A percentile compares a stretch with the other conserved stretches of the same genome.
Conservation (phyloP, 2,888 invertebrate species). For the Pandemis cinnamomeana region DNA sequence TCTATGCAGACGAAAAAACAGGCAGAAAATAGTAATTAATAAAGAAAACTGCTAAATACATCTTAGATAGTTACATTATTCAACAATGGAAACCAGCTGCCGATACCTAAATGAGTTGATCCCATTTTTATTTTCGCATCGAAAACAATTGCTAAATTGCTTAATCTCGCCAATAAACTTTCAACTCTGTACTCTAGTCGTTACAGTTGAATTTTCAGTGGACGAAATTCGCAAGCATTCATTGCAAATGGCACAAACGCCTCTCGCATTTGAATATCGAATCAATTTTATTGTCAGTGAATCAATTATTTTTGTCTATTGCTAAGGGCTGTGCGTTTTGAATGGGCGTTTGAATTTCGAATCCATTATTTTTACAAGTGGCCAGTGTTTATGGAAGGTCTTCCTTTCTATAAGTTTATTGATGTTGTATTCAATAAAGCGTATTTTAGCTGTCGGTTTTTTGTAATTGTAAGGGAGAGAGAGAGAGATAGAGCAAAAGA, state of each 20-base stretch:
- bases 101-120: background rate
- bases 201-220: conserved; percentile 9
- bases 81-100: conserved; percentile 4
- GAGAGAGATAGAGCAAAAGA: no score
- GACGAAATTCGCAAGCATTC: background rate
- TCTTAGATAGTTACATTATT: background rate
- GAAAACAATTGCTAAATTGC: conserved; percentile 9
- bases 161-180: background rate
- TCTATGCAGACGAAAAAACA: no score
- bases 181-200: background rate
- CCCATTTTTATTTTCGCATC: conserved; percentile 3
- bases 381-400: conserved; percentile 2
- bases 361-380: background rate
- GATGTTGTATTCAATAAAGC: no score
- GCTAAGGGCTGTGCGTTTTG: conserved; percentile 24
- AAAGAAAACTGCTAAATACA: background rate
- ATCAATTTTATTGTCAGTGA: conserved; percentile 35
- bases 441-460: no score
- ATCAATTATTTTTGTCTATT: conserved; percentile 39
- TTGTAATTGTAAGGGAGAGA: no score
- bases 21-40: no score
- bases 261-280: conserved; percentile 36
- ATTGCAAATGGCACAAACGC: conserved; percentile 31
- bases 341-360: conserved; percentile 29
- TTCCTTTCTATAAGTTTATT: no score